These are phyloP conservation scores for Candidula unifasciata DNA, from an alignment of 2,888 invertebrate genomes.

Conservation along the genomic window DNA sequence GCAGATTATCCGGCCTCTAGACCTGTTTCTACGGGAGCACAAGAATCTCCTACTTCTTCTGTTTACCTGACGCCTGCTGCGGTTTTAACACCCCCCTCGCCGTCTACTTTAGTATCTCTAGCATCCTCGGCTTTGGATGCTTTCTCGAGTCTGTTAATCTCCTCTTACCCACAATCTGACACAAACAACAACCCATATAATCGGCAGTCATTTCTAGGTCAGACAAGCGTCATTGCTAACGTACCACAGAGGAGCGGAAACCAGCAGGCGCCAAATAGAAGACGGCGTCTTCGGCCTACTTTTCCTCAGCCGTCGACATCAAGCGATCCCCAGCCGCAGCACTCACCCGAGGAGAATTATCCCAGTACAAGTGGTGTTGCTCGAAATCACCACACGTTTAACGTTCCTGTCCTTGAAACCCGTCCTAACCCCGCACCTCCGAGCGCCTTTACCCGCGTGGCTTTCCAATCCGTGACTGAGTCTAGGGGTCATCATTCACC, in stretches of 20 bases:
- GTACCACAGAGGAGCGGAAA: background rate
- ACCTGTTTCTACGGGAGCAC: background rate
- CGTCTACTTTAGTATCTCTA: background rate
- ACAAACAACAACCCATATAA: conserved; percentile 19
- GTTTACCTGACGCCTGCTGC: background rate
- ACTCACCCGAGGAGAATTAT: background rate
- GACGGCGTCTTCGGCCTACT: conserved; percentile 9
- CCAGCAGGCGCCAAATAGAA: conserved; percentile 20
- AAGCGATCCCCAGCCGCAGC: background rate
- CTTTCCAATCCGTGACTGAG: background rate
- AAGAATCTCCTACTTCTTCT: background rate
- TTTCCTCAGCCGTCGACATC: background rate
- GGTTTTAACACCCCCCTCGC: background rate
- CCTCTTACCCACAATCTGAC: background rate
- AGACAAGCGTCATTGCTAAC: background rate
- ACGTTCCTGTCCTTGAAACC: background rate
- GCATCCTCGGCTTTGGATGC: background rate
- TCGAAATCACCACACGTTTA: background rate
- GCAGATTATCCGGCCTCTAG: background rate
- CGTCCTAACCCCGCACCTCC: conserved; percentile 9
- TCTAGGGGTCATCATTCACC: background rate
- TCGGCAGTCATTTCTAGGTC: background rate
- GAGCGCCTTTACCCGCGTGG: background rate
- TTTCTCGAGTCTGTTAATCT: background rate
- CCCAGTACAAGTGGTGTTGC: background rate